Evolutionary conservation across 2,888 invertebrate genomes (phyloP), one percentile per base, ranked within the genome.

Genomic region (Acleris cristana): DNA sequence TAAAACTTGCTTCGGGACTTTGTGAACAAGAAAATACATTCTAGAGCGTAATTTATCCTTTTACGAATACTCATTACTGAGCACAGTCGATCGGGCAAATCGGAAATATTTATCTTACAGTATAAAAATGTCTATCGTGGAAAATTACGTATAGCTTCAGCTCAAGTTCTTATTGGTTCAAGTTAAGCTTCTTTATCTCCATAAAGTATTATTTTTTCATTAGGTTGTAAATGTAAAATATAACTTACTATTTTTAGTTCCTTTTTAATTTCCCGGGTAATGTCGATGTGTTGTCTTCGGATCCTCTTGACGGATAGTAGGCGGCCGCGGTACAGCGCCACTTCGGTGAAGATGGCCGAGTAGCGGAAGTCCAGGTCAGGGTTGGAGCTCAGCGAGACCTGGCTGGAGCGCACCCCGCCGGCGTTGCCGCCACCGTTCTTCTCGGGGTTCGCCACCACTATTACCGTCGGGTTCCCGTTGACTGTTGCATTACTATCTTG

Each of bases 351-450:
- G 77, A 98, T 96, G 74, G 97, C 97, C 0, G 97, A 97, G 85
- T 97, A 97, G 30, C 98, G 95, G 83, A 97, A 97, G 88, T 98
- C 98, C 5, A 97, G 95, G 84, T 98, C 98, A 0, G 97, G 97
- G 87, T 98, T 98, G n/a, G 98, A 98, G 80, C 96, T 97, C 70
- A 98, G 93, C 1, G 98, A 98, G 59, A 97, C 96, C 88, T 98
- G 98, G 85, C 98, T 98, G 70, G 97, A 97, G 55, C 97, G 94
- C 62, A 96, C 95, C 5, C 79, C 82, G 8, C 80, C 81, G 1
- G 73, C 83, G 70, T 89, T 88, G 40, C 88, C 82, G 8, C 79
- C 79, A 4, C 79, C 85, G 44, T 79, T 83, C 78, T 90, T 89
- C 77, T 90, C 89, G 14, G 75, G 71, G 66, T 73, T 73, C 2